Evolutionary conservation across 2,888 invertebrate genomes (phyloP).

Genomic region (Ctenicera cuprea): DNA sequence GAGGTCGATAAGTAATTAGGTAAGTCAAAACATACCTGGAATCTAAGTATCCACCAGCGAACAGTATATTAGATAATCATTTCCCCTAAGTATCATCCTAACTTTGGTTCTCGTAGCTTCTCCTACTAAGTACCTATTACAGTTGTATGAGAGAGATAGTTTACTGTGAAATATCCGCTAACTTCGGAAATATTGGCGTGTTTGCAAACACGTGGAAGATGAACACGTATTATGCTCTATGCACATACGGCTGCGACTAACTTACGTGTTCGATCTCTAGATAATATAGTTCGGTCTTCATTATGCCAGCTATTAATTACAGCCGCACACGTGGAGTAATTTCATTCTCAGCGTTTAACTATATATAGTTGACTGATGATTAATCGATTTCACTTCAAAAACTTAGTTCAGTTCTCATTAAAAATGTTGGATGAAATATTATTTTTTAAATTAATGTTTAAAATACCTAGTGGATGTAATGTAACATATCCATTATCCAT

Average conservation of each 20-base stretch:
- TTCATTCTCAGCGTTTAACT: slow-evolving; percentile 51
- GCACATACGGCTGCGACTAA: slow-evolving; percentile 56
- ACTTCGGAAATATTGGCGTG: slow-evolving; percentile 34
- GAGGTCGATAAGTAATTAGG: not conserved
- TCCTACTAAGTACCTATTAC: not conserved
- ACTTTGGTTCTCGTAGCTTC: not conserved
- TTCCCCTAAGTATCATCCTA: slow-evolving; percentile 17
- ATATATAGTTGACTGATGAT: slow-evolving; percentile 11
- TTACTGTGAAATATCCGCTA: slow-evolving; percentile 24
- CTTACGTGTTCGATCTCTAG: slow-evolving; percentile 58
- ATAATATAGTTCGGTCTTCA: slow-evolving; percentile 60
- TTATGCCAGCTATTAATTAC: slow-evolving; percentile 62
- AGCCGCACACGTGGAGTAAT: slow-evolving; percentile 56
- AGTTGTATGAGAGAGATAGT: slow-evolving; percentile 22
- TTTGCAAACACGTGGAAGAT: slow-evolving; percentile 56
- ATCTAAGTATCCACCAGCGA: slow-evolving; percentile 5
- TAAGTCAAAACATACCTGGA: slow-evolving; percentile 14
- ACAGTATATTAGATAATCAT: slow-evolving; percentile 21
- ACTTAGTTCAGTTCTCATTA: not conserved
- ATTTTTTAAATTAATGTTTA: not conserved
- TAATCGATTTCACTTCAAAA: slow-evolving; percentile 9
- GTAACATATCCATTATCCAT: too few relatives aligned
- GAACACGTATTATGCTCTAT: slow-evolving; percentile 55
- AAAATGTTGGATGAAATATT: not conserved
- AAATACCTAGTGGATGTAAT: not conserved